A percentile compares a stretch with the other conserved stretches of the same genome.
phyloP scores from a whole-genome alignment of 2,797 vertebrate genomes.

The Etheostoma nigrum region DNA sequence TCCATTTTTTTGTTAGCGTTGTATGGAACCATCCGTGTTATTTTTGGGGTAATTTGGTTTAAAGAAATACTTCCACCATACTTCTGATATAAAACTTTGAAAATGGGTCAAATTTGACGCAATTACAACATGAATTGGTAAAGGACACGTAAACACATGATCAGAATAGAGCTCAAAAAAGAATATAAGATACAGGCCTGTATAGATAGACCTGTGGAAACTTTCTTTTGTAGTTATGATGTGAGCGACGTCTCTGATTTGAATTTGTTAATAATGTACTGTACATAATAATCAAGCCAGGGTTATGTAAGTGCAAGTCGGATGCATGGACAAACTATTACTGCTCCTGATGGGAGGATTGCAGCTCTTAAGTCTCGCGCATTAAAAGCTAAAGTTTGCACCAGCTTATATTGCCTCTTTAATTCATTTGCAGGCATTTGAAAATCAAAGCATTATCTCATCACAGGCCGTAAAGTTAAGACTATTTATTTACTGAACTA shows the following conservation, averaged over 20 bases:
- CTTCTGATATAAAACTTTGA: too few relatives aligned
- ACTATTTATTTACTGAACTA: slow-evolving; percentile 75
- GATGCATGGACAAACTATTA: slow-evolving; percentile 3
- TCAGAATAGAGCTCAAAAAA: background rate
- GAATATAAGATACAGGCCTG: too few relatives aligned
- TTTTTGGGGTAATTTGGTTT: too few relatives aligned
- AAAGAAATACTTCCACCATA: too few relatives aligned
- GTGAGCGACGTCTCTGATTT: slow-evolving; percentile 11
- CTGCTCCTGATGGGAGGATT: slow-evolving; percentile 26
- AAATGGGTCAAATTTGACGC: too few relatives aligned
- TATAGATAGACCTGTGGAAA: background rate
- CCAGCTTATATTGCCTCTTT: slow-evolving; percentile 38
- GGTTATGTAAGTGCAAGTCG: background rate
- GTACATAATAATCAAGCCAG: background rate
- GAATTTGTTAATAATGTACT: slow-evolving; percentile 6
- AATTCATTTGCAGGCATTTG: slow-evolving; percentile 47
- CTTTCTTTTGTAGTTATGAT: background rate
- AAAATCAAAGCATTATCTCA: slow-evolving; percentile 60
- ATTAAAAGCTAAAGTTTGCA: slow-evolving; percentile 36
- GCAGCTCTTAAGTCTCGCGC: slow-evolving; percentile 16
- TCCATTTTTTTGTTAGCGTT: too few relatives aligned
- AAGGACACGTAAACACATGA: slow-evolving; percentile 32
- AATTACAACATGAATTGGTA: too few relatives aligned
- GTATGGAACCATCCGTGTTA: too few relatives aligned
- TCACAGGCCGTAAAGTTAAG: slow-evolving; percentile 38